These are phyloP conservation scores for Oasisia sp. DNA, from an alignment of 2,888 invertebrate genomes.

Conservation along the genomic window DNA sequence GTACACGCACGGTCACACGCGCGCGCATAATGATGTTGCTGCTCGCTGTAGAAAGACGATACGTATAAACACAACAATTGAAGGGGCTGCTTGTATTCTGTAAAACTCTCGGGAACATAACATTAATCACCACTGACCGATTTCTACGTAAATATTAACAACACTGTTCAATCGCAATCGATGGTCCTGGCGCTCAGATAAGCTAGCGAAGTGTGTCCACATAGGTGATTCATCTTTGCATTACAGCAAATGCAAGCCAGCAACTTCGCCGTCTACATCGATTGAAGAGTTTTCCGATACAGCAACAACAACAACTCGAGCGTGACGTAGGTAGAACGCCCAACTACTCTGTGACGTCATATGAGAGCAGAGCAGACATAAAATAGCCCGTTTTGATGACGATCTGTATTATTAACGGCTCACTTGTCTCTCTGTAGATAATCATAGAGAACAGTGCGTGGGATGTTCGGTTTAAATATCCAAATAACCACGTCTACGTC, in stretches of 20 bases:
- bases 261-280: not conserved
- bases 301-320: no score
- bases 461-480: no score
- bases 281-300: not conserved
- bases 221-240: not conserved
- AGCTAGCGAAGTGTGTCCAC: not conserved
- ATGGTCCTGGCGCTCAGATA: not conserved
- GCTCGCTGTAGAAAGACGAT: not conserved
- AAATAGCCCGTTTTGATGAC: no score
- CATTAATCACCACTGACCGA: not conserved
- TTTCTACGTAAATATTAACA: not conserved
- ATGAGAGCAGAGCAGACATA: no score
- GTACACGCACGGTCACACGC: no score
- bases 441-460: no score
- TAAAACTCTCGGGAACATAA: not conserved
- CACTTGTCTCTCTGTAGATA: no score
- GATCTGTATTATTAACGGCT: no score
- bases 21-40: no score
- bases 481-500: no score
- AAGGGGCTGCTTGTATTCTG: not conserved
- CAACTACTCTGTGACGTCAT: no score
- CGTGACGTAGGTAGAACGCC: no score
- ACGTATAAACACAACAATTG: not conserved
- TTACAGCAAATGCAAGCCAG: not conserved
- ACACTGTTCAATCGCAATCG: not conserved